Base-by-base conservation (phyloP, 2,797 vertebrate genomes). In the Etheostoma nigrum region DNA sequence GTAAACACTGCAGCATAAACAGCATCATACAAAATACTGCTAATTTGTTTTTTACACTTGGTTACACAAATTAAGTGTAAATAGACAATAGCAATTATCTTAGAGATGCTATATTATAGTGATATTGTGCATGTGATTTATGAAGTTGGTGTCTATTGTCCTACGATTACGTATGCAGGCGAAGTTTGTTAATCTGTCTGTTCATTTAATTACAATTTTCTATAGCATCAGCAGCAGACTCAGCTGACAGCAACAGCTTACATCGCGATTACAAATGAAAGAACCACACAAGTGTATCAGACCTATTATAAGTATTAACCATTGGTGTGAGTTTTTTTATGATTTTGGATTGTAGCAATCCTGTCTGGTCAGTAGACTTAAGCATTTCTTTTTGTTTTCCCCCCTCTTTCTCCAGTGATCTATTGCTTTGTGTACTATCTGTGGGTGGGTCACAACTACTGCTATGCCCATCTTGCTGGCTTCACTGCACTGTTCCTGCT, bases 391-490 rank as follows among this genome's bases (percentile, higher is more conserved):
- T 55, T 19, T 70, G 23, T 75, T 71, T 72, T 15, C 71, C 51
- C 45, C n/a, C 36, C n/a, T 88, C 12, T 73, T 63, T 81, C 49
- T 44, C 5, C 89, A 97, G 97, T 96, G 67, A 90, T 96, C 81
- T 95, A 94, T 73, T 78, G 94, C 68, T 79, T 95, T 18, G 82
- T 92, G 47, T 93, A 95, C 84, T 95, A 96, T 87, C 91, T 96
- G 10, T 76, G 93, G 87, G 51, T 74, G 0, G 94, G 94, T 6
- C 94, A 93, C 78, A 91, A 95, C 86, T 95, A 95, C 88, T 93
- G 91, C 84, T 95, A 95, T 27, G 94, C 90, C 62, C 82, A 94
- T 67, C 95, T 96, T 62, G 94, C 95, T 0, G 94, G 94, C 80
- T 89, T 96, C 85, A 95, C 93, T 23, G 90, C 94, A 0, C 36